Evolutionary conservation across 92 coral and sea anemone genomes (phyloP), one percentile per base, ranked within the genome.

Genomic region (Palythoa caribaeorum): DNA sequence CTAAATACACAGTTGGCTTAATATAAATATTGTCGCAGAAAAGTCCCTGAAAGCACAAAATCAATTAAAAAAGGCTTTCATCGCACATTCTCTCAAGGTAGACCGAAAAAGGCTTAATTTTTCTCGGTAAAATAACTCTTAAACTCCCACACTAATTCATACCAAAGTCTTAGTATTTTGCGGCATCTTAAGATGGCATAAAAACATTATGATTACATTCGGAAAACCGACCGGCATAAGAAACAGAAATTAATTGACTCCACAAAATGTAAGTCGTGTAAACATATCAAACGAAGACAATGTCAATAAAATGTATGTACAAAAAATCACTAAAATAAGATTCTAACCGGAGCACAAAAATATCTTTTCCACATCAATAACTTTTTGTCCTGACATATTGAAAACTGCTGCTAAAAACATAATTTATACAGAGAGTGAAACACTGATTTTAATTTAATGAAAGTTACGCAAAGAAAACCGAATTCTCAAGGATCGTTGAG

Each of bases 261-360:
- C 9, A 44, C 52, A 47, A 63, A 63, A 80, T 60, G 48, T 40
- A 40, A 35, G 6, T 51, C 37, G 59, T 81, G 76, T 66, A 81
- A 81, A 81, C 86, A 81, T 3, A 6, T 39, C 40, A 66, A 62
- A 81, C 73, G 37, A 68, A 68, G 65, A 66, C 57, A 81, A 66
- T 81, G 65, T 48, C 57, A 81, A 66, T 81, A 19, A 44, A 54
- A 54, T 1, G 36, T 36, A 54, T 1, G 36, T 36, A 76, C 37
- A 50, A 21, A 76, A 54, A 52, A 20, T 70, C 44, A 70, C 36
- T 13, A 70, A 16, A 12, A 63, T 35, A 38, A 65, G n/a, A 47
- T 16, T 79, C 57, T 17, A 79, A 57, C 40, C 47, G 62, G 75
- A 81, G 74, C 47, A n/a, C 36, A 65, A 65, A 47, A 51, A 51